Evolutionary conservation across 1,140 invertebrate species (phyloP), one percentile per base, ranked within the genome.

Genomic region (Aphelinus atriplicis): DNA sequence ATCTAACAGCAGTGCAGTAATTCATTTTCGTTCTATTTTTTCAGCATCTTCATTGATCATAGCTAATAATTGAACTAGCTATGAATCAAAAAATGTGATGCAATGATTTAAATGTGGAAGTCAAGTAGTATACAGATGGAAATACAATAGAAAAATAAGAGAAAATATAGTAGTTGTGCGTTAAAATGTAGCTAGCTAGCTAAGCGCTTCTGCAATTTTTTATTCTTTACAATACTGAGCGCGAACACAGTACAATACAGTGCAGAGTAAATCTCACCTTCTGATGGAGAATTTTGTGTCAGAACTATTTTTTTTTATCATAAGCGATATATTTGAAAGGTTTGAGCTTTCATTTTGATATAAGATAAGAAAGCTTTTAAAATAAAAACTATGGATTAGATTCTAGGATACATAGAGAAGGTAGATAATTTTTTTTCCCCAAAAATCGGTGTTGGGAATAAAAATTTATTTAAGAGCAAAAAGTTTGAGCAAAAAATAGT

Each of bases 201-300:
- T 83, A 85, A 85, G 84, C 85, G 78, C 68, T 82, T 81, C 60
- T 81, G 81, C 80, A 47, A 82, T 85, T 83, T 84, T 77, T 75
- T 78, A 77, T 72, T 53, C 4, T 53, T 70, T 78, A 77, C 63
- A 75, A 80, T 77, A 82, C 60, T 77, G 78, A 80, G 80, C 78
- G 76, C 79, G 78, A 84, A 83, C 71, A 71, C 74, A 82, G 79
- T 81, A 80, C 79, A 81, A 81, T 80, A 81, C 64, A 80, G 69
- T 81, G 77, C 73, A 77, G 84, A 84, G 83, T 79, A 78, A 83
- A 84, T 85, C 86, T 87, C 86, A 87, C 85, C 86, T 87, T 85
- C 78, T 78, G 58, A 72, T 65, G 71, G 69, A 48, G 69, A 46
- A 67, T 70, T 64, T 63, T 73, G 64, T 73, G 65, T 58, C 55